A percentile compares a stretch with the other conserved stretches of the same genome.
phyloP scores from a whole-genome alignment of 1,140 invertebrate genomes.

The Pantala flavescens region DNA sequence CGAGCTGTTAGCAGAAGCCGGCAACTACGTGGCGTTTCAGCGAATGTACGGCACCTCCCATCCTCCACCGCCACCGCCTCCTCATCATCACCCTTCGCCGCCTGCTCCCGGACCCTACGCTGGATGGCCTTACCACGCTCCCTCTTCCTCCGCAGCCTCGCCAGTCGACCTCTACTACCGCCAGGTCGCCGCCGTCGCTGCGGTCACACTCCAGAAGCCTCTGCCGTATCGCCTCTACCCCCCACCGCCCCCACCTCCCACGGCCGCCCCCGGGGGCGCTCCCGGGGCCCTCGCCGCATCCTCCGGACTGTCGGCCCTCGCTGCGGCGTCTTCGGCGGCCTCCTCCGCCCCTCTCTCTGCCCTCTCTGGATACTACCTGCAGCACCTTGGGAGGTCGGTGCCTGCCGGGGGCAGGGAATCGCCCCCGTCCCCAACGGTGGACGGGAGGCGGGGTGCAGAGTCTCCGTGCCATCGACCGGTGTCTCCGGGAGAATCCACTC shows the following conservation, averaged over 20 bases:
- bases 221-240: constrained; percentile 69
- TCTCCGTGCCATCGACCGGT: not conserved
- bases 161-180: constrained; percentile 70
- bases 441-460: not conserved
- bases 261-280: constrained; percentile 19
- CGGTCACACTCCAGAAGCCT: constrained; percentile 75
- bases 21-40: constrained; percentile 94
- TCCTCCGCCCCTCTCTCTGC: constrained; percentile 25
- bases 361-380: constrained; percentile 20
- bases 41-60: constrained; percentile 69
- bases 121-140: not conserved
- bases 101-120: constrained; percentile 21
- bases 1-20: constrained; percentile 90
- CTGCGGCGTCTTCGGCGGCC: constrained; percentile 5
- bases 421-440: constrained; percentile 22
- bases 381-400: constrained; percentile 28
- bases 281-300: constrained; percentile 21
- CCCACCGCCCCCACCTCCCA: constrained; percentile 27
- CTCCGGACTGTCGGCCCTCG: constrained; percentile 16
- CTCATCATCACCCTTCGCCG: constrained; percentile 32
- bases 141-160: constrained; percentile 36
- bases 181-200: constrained; percentile 53
- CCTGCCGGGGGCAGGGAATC: constrained; percentile 25
- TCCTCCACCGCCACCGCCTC: constrained; percentile 42
- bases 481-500: not conserved